phyloP scores from a whole-genome alignment of 2,797 vertebrate genomes.

The Loriculus beryllinus region DNA sequence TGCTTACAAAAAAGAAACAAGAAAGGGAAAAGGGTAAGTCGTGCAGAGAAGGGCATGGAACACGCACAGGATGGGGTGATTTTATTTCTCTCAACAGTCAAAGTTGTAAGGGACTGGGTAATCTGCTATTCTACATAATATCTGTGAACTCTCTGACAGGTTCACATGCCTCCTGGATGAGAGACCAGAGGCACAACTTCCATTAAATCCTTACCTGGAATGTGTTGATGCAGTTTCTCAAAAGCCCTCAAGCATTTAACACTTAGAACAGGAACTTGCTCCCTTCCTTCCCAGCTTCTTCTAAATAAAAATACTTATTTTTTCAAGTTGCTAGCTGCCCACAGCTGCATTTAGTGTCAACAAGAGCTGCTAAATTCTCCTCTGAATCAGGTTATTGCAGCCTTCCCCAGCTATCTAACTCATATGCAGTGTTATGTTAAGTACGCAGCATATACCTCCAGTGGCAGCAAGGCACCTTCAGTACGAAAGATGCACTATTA shows the following conservation, averaged over 20 bases:
- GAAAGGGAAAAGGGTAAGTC: background rate
- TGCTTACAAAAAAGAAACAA: background rate
- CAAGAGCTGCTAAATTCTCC: background rate
- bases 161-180: background rate
- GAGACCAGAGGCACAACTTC: background rate
- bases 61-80: background rate
- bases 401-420: background rate
- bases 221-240: background rate
- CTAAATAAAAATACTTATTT: background rate
- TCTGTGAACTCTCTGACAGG: background rate
- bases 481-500: rapidly evolving
- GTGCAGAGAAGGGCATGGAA: background rate
- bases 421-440: background rate
- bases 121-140: background rate
- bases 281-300: background rate
- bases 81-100: background rate
- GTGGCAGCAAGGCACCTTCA: background rate
- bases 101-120: background rate
- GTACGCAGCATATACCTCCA: too few species aligned
- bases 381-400: background rate
- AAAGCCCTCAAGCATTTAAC: background rate
- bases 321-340: background rate
- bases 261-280: background rate
- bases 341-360: background rate
- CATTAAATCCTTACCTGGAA: background rate